Percentiles rank a stretch among this genome's conserved stretches.
These are phyloP conservation scores for Kryphioiulus occultus DNA, from an alignment of 2,888 invertebrate species.

Conservation along the genomic window DNA sequence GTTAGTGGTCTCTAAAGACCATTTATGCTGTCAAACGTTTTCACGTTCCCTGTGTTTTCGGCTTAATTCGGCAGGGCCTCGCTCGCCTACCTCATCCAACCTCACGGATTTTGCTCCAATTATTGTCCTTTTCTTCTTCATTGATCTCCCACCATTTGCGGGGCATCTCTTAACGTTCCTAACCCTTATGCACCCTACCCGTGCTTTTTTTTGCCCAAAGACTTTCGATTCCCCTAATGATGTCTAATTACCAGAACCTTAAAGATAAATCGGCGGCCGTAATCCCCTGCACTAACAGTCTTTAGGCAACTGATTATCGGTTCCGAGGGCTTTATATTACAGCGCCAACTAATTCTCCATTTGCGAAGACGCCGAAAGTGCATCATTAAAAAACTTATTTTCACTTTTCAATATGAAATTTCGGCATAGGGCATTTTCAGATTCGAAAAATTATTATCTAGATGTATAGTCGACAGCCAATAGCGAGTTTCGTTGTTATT, in stretches of 20 bases:
- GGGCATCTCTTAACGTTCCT: conserved; percentile 43
- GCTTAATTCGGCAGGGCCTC: conserved; percentile 40
- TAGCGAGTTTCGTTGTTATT: too few species aligned
- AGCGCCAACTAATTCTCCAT: conserved; percentile 32
- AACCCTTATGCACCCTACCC: conserved; percentile 17
- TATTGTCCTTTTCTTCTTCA: conserved; percentile 34
- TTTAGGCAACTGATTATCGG: conserved; percentile 44
- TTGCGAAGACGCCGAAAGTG: not conserved
- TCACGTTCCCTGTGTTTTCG: conserved; percentile 26
- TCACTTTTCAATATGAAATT: not conserved
- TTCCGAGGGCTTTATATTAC: conserved; percentile 33
- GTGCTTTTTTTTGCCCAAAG: not conserved
- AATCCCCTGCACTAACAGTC: conserved; percentile 45
- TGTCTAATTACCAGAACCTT: conserved; percentile 45
- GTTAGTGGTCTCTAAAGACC: conserved; percentile 47
- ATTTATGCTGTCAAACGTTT: conserved; percentile 38
- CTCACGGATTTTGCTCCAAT: not conserved
- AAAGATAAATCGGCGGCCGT: conserved; percentile 33
- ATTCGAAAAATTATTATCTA: not conserved
- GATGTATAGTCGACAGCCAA: too few species aligned
- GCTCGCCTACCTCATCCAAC: conserved; percentile 39
- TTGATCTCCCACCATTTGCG: conserved; percentile 39
- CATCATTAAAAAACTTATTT: conserved; percentile 47
- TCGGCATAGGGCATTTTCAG: not conserved
- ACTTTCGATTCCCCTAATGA: conserved; percentile 42